Percentiles rank a stretch among this genome's conserved stretches.
Evolutionary conservation across 2,888 invertebrate species (phyloP).

Genomic region (Andricus curvator): DNA sequence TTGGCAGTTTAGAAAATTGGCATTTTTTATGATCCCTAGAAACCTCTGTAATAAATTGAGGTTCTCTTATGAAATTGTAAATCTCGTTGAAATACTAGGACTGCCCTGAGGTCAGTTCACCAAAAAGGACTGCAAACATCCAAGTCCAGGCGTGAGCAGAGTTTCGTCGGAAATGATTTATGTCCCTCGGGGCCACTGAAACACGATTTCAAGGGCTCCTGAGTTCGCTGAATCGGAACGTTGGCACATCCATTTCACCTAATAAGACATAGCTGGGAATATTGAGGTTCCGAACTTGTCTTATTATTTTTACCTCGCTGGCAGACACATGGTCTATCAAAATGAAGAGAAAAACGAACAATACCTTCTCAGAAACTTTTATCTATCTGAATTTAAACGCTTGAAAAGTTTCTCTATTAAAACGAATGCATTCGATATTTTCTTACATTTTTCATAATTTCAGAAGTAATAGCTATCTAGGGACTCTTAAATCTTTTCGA

Average conservation of each 20-base stretch:
- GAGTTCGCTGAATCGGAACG: slow-evolving; percentile 50
- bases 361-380: slow-evolving; percentile 6
- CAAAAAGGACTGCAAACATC: slow-evolving; percentile 36
- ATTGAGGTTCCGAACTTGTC: slow-evolving; percentile 47
- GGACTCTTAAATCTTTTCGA: background rate
- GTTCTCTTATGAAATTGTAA: slow-evolving; percentile 24
- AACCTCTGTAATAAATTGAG: background rate
- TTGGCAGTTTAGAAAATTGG: background rate
- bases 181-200: slow-evolving; percentile 60
- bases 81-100: background rate
- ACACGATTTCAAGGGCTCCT: slow-evolving; percentile 56
- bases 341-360: background rate
- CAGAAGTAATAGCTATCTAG: background rate
- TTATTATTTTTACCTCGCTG: slow-evolving; percentile 29
- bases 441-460: background rate
- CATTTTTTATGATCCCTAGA: background rate
- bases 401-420: slow-evolving; percentile 8
- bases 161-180: slow-evolving; percentile 68
- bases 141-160: slow-evolving; percentile 58
- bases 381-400: slow-evolving; percentile 4
- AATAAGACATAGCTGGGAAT: slow-evolving; percentile 55
- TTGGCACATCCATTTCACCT: slow-evolving; percentile 53
- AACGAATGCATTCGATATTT: slow-evolving; percentile 7
- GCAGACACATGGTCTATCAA: slow-evolving; percentile 16
- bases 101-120: slow-evolving; percentile 26